Base-by-base conservation (phyloP, 2,113 vertebrate species). In the Telmatochromis sp. region DNA sequence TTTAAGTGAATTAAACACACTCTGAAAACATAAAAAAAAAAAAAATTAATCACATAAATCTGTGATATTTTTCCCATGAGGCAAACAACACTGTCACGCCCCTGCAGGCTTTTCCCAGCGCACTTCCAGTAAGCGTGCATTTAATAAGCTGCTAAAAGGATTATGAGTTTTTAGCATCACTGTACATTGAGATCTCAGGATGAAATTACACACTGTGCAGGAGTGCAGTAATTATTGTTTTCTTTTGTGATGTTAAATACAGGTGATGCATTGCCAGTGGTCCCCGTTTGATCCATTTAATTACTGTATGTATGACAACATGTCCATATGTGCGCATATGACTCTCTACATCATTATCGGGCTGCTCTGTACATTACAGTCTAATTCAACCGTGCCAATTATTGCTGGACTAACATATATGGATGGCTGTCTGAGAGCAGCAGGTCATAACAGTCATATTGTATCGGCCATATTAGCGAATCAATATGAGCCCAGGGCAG, bases 401-500 rank as follows among this genome's bases (percentile, higher is more conserved):
- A 92, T 90, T 90, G 91, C 89, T 12, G 7, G 60, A 82, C 92
- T 91, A 94, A 94, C 93, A 80, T 87, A 89, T 90, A 87, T 90
- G 81, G 84, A 95, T 94, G 91, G 73, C 87, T 91, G 93, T 94
- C 89, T 91, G 89, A 79, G 87, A 94, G 91, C 89, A 85, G 91
- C 93, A 92, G 95, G 92, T 94, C 91, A 92, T 96, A 96, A 94
- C 95, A 95, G 95, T 97, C 95, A 96, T 96, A 93, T 96, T 93
- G 95, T 95, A 96, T 97, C 95, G 96, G 97, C 96, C 94, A 97
- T 98, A 97, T 96, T 95, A 97, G 95, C 96, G 37, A 94, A 94
- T 96, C 98, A 97, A 97, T 98, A 97, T 81, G 54, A 95, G 96
- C 97, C 96, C 89, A 78, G 96, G 97, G 97, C 96, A 87, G 92